phyloP scores from a whole-genome alignment of 2,113 vertebrate species.

The Rissa tridactyla region DNA sequence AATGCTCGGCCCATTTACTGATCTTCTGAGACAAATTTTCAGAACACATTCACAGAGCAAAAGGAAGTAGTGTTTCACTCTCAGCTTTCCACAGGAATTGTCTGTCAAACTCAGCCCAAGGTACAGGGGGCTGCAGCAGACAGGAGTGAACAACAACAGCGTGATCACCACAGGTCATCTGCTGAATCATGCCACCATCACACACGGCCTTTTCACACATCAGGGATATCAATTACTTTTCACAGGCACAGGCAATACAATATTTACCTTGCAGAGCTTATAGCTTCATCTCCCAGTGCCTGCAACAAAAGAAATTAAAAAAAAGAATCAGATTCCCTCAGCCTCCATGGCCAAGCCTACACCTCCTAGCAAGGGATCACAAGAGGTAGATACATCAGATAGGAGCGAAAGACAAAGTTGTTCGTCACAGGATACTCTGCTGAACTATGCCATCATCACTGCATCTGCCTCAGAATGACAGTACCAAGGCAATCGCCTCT shows the following conservation, averaged over 20 bases:
- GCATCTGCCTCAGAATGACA: background rate
- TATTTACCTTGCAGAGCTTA: background rate
- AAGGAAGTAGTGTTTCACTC: background rate
- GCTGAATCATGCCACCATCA: constrained; percentile 75
- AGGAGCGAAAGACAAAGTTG: constrained; percentile 5
- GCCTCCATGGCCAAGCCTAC: accelerated
- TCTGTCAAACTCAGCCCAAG: background rate
- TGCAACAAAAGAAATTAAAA: background rate
- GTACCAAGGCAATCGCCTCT: accelerated
- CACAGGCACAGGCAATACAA: background rate
- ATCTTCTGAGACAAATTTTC: background rate
- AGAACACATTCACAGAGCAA: background rate
- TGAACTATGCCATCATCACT: constrained; percentile 75
- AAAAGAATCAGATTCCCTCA: background rate
- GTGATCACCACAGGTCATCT: constrained; percentile 53
- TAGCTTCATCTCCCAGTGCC: background rate
- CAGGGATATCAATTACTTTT: accelerated
- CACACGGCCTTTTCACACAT: background rate
- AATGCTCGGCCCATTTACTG: background rate
- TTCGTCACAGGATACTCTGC: constrained; percentile 57
- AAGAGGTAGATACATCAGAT: constrained; percentile 63
- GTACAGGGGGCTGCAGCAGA: constrained; percentile 56
- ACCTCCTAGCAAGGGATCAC: background rate
- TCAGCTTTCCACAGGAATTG: background rate
- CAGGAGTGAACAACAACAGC: constrained; percentile 55